Conservation (phyloP, 2,888 invertebrate genomes). For the Lochmaea capreae region DNA sequence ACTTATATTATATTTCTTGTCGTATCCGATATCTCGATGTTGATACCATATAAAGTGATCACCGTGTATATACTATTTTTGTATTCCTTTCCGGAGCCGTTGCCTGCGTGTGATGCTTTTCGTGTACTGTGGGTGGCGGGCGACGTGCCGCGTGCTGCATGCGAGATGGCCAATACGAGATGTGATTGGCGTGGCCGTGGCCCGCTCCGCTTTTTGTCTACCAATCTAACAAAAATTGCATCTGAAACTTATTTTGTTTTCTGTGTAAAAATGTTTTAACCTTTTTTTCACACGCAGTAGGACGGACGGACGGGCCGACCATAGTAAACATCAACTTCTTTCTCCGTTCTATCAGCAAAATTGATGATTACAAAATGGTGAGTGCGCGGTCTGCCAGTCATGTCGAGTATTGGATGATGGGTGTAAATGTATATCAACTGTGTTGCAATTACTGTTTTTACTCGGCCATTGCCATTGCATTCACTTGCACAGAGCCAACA, state of each 20-base stretch:
- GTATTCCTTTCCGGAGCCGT: slow-evolving; percentile 35
- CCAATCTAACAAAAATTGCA: slow-evolving; percentile 26
- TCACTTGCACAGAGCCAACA: slow-evolving; percentile 61
- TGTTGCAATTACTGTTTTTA: slow-evolving; percentile 51
- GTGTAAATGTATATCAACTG: slow-evolving; percentile 48
- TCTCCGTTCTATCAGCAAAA: slow-evolving; percentile 98
- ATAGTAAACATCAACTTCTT: slow-evolving; percentile 94
- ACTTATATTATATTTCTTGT: background rate
- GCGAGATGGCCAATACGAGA: slow-evolving; percentile 62
- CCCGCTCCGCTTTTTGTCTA: slow-evolving; percentile 56
- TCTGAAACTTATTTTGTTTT: slow-evolving; percentile 6
- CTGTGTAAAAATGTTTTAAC: slow-evolving; percentile 57
- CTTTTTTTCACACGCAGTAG: slow-evolving; percentile 69
- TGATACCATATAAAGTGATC: background rate
- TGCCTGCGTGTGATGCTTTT: slow-evolving; percentile 43
- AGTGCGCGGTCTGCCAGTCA: slow-evolving; percentile 72
- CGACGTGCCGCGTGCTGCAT: slow-evolving; percentile 58
- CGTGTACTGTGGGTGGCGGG: slow-evolving; percentile 45
- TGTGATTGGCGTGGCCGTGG: slow-evolving; percentile 63
- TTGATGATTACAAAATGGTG: slow-evolving; percentile 99
- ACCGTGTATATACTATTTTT: background rate
- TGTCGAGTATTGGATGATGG: slow-evolving; percentile 64
- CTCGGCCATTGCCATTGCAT: slow-evolving; percentile 58
- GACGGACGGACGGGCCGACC: slow-evolving; percentile 83
- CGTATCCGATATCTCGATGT: background rate